Conservation (phyloP, 2,888 invertebrate species). For the Campoplex nolae region DNA sequence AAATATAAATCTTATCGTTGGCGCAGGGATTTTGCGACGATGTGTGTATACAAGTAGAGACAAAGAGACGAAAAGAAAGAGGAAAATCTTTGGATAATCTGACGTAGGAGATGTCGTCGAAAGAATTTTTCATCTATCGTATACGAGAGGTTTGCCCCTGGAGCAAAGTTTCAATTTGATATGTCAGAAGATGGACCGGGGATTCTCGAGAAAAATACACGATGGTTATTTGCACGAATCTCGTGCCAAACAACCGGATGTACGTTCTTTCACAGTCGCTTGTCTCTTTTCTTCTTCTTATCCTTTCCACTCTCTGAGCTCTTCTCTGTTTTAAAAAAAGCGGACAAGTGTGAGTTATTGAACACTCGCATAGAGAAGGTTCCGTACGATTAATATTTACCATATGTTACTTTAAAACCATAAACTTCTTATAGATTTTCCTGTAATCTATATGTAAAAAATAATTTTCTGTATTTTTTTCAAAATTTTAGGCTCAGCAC, state of each 20-base stretch:
- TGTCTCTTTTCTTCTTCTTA: neutral
- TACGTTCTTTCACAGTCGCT: constrained; percentile 52
- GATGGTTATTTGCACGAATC: constrained; percentile 53
- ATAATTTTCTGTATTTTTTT: no score
- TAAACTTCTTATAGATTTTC: no score
- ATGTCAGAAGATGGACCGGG: constrained; percentile 35
- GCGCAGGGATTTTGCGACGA: neutral
- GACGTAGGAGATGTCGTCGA: constrained; percentile 20
- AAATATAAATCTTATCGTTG: constrained; percentile 33
- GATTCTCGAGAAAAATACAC: constrained; percentile 47
- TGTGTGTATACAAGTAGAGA: neutral
- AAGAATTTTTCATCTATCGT: constrained; percentile 40
- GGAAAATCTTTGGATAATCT: constrained; percentile 21
- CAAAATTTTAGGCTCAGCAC: no score
- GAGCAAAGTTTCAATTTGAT: constrained; percentile 53
- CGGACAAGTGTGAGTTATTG: no score
- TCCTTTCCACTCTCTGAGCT: constrained; percentile 29
- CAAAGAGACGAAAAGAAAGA: neutral
- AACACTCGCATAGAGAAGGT: no score
- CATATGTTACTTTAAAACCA: no score
- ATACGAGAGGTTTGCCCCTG: neutral
- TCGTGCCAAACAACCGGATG: constrained; percentile 66
- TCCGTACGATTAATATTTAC: no score
- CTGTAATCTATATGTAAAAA: no score
- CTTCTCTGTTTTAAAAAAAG: neutral